Percentiles rank a stretch among this genome's conserved stretches.
Conservation (phyloP, 1,140 invertebrate genomes). For the Mesaphorura yosii region DNA sequence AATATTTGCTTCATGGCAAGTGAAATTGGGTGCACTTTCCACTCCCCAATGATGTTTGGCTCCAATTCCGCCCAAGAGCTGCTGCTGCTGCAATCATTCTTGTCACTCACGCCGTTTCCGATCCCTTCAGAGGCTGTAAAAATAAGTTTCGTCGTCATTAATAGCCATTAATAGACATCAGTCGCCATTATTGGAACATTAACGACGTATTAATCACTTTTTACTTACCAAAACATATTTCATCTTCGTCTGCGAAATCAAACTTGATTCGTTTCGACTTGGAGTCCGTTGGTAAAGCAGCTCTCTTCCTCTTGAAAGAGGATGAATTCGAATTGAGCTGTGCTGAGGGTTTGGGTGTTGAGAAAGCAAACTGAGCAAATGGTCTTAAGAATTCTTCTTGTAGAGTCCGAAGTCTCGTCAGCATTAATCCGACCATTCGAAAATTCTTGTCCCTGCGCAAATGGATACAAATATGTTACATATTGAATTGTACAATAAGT, state of each 20-base stretch:
- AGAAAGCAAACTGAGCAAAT: slow-evolving; percentile 14
- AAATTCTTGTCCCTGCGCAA: slow-evolving; percentile 66
- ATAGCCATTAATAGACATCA: too few relatives aligned
- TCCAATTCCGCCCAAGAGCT: slow-evolving; percentile 85
- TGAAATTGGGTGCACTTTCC: slow-evolving; percentile 77
- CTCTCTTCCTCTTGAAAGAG: not conserved
- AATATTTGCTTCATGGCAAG: slow-evolving; percentile 77
- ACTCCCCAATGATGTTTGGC: slow-evolving; percentile 67
- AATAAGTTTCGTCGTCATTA: too few relatives aligned
- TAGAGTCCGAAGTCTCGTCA: slow-evolving; percentile 64
- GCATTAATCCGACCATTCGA: slow-evolving; percentile 71
- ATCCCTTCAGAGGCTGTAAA: too few relatives aligned
- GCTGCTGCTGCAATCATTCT: slow-evolving; percentile 44
- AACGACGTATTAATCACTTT: too few relatives aligned
- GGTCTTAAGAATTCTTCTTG: slow-evolving; percentile 41
- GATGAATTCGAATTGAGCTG: not conserved
- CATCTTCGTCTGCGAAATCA: not conserved
- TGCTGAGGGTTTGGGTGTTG: not conserved
- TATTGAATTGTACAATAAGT: too few relatives aligned
- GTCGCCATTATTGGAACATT: too few relatives aligned
- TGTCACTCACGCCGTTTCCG: not conserved
- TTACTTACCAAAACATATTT: too few relatives aligned
- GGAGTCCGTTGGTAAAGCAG: not conserved
- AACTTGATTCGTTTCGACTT: slow-evolving; percentile 1
- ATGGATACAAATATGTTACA: slow-evolving; percentile 36